Conservation (phyloP, 2,888 invertebrate species). For the Cantharis nigra region DNA sequence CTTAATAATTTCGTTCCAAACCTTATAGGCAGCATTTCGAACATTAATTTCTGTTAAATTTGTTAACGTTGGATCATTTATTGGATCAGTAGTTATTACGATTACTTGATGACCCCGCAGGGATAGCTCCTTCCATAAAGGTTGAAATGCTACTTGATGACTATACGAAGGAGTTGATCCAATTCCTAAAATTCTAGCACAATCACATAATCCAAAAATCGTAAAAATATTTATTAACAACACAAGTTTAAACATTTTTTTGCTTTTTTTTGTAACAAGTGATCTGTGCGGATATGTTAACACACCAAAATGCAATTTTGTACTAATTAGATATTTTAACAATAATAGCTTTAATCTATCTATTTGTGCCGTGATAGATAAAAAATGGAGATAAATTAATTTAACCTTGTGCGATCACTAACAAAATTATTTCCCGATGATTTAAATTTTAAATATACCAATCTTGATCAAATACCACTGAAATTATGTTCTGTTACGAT, state of each 20-base stretch:
- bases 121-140: conserved; percentile 39
- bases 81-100: background rate
- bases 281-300: too few species aligned
- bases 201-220: background rate
- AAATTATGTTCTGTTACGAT: too few species aligned
- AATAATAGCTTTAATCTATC: too few species aligned
- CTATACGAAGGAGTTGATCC: conserved; percentile 37
- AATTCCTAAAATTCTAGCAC: background rate
- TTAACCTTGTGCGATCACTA: too few species aligned
- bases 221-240: background rate
- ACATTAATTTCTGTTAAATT: background rate
- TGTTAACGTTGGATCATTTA: background rate
- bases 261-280: too few species aligned
- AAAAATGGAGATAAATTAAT: too few species aligned
- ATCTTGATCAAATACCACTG: too few species aligned
- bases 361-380: too few species aligned
- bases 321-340: too few species aligned
- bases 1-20: background rate
- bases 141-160: conserved; percentile 40
- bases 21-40: background rate
- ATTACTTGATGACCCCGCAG: conserved; percentile 4
- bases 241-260: background rate
- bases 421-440: too few species aligned
- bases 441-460: too few species aligned
- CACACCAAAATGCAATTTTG: too few species aligned